Conservation (phyloP, 2,888 invertebrate species). For the Meiosimyza decipiens region DNA sequence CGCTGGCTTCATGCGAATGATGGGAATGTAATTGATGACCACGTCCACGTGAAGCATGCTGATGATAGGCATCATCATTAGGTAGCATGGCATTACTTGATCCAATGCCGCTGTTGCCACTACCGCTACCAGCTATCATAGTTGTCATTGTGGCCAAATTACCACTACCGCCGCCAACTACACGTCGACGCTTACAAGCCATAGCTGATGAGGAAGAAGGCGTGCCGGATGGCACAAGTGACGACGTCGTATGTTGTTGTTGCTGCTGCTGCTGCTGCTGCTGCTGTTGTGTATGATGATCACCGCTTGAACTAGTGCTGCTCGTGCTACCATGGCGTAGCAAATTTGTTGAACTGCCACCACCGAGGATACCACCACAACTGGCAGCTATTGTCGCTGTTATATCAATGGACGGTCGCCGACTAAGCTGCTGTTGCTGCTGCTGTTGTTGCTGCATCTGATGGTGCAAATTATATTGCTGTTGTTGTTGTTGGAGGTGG, state of each 20-base stretch:
- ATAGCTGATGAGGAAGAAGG: conserved; percentile 49
- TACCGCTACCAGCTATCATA: conserved; percentile 36
- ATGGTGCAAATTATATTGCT: conserved; percentile 49
- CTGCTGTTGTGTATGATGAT: conserved; percentile 47
- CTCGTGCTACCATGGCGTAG: conserved; percentile 57
- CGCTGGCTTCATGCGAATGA: conserved; percentile 69
- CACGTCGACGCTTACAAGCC: conserved; percentile 71
- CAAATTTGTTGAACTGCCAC: conserved; percentile 35
- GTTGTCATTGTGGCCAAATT: conserved; percentile 41
- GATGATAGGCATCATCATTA: conserved; percentile 61
- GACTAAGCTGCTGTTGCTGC: conserved; percentile 61
- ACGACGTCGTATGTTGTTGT: conserved; percentile 49
- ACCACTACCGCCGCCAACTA: conserved; percentile 58
- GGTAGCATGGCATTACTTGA: conserved; percentile 44
- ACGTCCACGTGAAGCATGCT: conserved; percentile 67
- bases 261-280: conserved; percentile 42
- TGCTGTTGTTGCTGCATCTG: conserved; percentile 50
- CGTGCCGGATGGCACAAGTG: conserved; percentile 15
- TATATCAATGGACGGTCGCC: conserved; percentile 70
- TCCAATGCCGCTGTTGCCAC: conserved; percentile 31
- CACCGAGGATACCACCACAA: conserved; percentile 44
- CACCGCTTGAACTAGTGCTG: conserved; percentile 48
- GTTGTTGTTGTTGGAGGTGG: conserved; percentile 47
- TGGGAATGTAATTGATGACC: conserved; percentile 70
- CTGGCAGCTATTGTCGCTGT: conserved; percentile 55